Conservation (phyloP, 2,113 vertebrate species). For the Dromiciops gliroides region DNA sequence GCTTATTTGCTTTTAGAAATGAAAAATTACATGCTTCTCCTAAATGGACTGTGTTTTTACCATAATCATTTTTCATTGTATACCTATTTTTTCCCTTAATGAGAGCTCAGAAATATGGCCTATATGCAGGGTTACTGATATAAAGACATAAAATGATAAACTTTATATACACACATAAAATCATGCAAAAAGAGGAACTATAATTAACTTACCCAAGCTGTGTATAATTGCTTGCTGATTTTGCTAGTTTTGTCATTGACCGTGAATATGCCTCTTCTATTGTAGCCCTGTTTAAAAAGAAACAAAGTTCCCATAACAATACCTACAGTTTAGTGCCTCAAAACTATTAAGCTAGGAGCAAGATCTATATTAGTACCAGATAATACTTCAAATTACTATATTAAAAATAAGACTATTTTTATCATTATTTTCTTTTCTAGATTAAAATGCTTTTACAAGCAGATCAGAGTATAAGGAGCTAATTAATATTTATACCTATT, state of each 20-base stretch:
- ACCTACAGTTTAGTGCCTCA: constrained; percentile 51
- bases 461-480: constrained; percentile 32
- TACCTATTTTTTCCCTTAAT: not conserved
- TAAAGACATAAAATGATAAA: not conserved
- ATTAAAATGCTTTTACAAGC: constrained; percentile 20
- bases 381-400: constrained; percentile 10
- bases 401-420: not conserved
- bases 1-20: not conserved
- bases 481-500: not conserved
- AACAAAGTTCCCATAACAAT: constrained; percentile 60
- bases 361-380: constrained; percentile 35
- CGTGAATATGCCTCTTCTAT: constrained; percentile 97
- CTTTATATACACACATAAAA: not conserved
- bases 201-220: constrained; percentile 92
- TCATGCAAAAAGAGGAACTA: constrained; percentile 5
- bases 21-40: not conserved
- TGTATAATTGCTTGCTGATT: constrained; percentile 95
- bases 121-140: not conserved
- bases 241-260: constrained; percentile 98
- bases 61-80: not conserved
- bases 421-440: constrained; percentile 29
- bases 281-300: constrained; percentile 87
- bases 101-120: not conserved
- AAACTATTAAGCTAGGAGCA: constrained; percentile 55
- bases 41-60: not conserved